Base-by-base conservation (phyloP, 2,888 invertebrate species). In the Heliconius hortense region DNA sequence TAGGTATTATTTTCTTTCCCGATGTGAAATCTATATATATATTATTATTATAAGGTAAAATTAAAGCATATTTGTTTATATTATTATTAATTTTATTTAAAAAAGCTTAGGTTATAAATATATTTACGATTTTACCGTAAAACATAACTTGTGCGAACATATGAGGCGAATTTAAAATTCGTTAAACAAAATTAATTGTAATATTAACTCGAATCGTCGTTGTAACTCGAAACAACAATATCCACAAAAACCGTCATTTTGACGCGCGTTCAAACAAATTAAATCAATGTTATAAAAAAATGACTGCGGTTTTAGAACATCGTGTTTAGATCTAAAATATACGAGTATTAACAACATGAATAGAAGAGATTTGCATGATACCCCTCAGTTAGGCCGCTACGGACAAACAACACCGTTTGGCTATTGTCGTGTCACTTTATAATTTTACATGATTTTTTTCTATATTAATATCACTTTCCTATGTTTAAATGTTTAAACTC, bases 331-430 rank as follows among this genome's bases (percentile, higher is more conserved):
- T 28, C 11, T 39, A 56, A 31, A 35, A 28, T 43, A 62, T 66
- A 39, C n/a, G 28, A n/a, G n/a, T n/a, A n/a, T 56, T 10, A n/a
- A n/a, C 64, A 43, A 70, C 64, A 70, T 66, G 43, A 74, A 70
- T 70, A 75, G 74, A 59, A 11, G 11, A 43, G 13, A 70, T 43
- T 1, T 68, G 48, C 67, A 60, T 39, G 11, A 28, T 35, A 39
- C 60, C 67, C 53, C 53, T 70, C 26, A n/a, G 5, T 53, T 18
- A 18, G 18, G 35, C 60, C 28, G 39, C 39, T 43, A 18, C n/a
- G 11, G 31, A 35, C 35, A 10, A 10, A 53, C 10, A 28, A 24
- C 15, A 24, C 15, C 21, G 28, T 60, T 56, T 56, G 0, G 21
- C 60, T 60, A 13, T 60, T 62, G 43, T 43, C 24, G 43, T 43